These are phyloP conservation scores for Apodemus sylvaticus DNA, from an alignment of 2,113 vertebrate species.

Conservation along the genomic window DNA sequence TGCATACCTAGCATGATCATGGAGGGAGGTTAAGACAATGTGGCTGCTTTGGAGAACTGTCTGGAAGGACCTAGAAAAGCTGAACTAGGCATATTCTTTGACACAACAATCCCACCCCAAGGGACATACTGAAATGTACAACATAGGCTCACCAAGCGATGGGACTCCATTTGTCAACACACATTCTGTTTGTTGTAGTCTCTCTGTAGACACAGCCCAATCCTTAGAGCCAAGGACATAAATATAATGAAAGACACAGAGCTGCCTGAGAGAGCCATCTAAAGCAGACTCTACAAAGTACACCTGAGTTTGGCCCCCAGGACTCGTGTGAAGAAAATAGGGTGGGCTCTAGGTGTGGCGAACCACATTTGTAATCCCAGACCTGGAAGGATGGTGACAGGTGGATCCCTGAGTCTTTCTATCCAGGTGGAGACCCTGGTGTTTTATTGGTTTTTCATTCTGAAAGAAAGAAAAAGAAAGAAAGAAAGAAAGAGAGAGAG, in stretches of 20 bases:
- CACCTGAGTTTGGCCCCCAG: neutral
- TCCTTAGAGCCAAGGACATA: neutral
- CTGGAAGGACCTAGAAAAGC: neutral
- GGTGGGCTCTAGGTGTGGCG: no score
- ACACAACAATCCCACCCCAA: neutral
- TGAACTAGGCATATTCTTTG: neutral
- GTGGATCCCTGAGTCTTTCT: no score
- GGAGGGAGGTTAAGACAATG: rapidly evolving
- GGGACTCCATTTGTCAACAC: neutral
- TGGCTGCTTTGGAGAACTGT: neutral
- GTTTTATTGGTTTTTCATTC: neutral
- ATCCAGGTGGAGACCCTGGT: neutral
- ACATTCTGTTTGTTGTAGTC: neutral
- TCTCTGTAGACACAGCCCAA: neutral
- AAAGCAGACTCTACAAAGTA: neutral
- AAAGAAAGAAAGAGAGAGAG: no score
- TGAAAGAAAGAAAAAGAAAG: neutral
- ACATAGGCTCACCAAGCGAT: neutral
- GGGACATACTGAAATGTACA: neutral
- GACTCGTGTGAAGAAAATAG: neutral
- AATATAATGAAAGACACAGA: neutral
- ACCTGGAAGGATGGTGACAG: neutral
- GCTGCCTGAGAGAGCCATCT: neutral
- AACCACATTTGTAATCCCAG: neutral
- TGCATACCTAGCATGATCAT: neutral